These are phyloP conservation scores for Rhodophaea formosa DNA, from an alignment of 2,888 invertebrate species.

Conservation along the genomic window DNA sequence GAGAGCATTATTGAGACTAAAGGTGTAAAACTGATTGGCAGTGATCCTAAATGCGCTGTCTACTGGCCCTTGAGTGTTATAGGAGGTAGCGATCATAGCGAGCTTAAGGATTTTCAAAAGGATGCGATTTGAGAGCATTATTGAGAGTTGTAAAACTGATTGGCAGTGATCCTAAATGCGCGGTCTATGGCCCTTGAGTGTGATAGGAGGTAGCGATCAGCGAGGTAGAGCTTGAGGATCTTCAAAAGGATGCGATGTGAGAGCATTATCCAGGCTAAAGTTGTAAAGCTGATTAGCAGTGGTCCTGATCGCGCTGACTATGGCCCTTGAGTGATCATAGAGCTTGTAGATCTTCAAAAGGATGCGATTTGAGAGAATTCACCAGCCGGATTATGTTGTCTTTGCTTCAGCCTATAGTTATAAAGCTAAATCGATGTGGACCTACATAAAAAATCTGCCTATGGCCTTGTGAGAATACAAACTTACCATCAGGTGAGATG, in stretches of 20 bases:
- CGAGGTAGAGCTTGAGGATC: no score
- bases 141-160: background rate
- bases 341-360: background rate
- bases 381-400: no score
- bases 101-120: background rate
- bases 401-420: no score
- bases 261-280: constrained; percentile 5
- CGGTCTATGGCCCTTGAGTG: no score
- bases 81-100: constrained; percentile 3
- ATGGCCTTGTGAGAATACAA: no score
- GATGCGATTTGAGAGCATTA: no score
- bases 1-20: no score
- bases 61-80: background rate
- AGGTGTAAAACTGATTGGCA: constrained; percentile 46
- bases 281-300: constrained; percentile 44
- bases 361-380: no score
- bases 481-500: no score
- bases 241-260: no score
- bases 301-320: constrained; percentile 34
- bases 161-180: no score
- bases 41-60: constrained; percentile 35
- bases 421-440: constrained; percentile 37
- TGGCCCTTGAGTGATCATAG: background rate
- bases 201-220: no score
- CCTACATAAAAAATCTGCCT: constrained; percentile 32